These are phyloP conservation scores for Xylocampa areola DNA, from an alignment of 2,888 invertebrate species.

Conservation along the genomic window DNA sequence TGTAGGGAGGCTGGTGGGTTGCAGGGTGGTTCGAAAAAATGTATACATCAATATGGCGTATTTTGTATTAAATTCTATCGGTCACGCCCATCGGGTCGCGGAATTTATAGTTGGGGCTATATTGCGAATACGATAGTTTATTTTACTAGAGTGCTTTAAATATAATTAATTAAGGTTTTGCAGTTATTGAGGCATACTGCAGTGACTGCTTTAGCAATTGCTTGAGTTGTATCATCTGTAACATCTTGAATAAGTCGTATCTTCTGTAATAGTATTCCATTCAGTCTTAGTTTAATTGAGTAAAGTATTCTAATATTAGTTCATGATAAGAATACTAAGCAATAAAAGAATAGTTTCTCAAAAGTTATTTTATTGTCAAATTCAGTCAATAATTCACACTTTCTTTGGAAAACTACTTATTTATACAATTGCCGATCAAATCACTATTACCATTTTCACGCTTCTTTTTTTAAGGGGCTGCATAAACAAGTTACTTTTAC, in stretches of 20 bases:
- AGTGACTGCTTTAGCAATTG: not conserved
- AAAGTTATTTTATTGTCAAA: too few relatives aligned
- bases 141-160: slow-evolving; percentile 65
- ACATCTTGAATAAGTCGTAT: not conserved
- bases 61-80: slow-evolving; percentile 87
- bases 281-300: too few relatives aligned
- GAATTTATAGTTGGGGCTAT: slow-evolving; percentile 76
- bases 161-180: slow-evolving; percentile 39
- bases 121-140: slow-evolving; percentile 75
- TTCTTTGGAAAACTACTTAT: too few relatives aligned
- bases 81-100: slow-evolving; percentile 72
- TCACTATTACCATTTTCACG: not conserved
- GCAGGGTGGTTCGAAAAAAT: slow-evolving; percentile 78
- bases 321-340: not conserved
- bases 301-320: not conserved
- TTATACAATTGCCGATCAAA: too few relatives aligned
- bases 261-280: too few relatives aligned
- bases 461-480: not conserved
- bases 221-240: not conserved
- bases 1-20: slow-evolving; percentile 77
- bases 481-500: too few relatives aligned
- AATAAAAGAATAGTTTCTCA: too few relatives aligned
- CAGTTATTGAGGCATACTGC: slow-evolving; percentile 9
- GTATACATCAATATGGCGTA: slow-evolving; percentile 85
- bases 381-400: too few relatives aligned